Evolutionary conservation across 2,888 invertebrate genomes (phyloP).

Genomic region (Norana najaformis): DNA sequence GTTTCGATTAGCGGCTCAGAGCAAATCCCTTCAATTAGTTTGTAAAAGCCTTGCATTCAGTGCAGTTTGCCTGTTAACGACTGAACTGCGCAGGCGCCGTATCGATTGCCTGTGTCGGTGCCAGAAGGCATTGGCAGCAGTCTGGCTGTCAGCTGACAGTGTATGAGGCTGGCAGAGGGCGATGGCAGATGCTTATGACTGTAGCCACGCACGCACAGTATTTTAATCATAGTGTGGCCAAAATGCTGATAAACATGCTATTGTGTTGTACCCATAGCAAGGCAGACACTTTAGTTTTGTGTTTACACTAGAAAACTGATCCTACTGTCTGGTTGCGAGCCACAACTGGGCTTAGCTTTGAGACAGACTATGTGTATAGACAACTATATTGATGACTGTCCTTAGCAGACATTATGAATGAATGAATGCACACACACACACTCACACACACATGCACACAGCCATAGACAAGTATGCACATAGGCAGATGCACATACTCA

Average conservation of each 20-base stretch:
- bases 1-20: background rate
- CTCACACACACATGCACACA: background rate
- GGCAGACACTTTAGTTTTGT: background rate
- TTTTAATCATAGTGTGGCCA: background rate
- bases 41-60: background rate
- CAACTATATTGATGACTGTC: background rate
- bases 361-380: too few relatives aligned
- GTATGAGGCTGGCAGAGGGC: too few relatives aligned
- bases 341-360: background rate
- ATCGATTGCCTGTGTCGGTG: background rate
- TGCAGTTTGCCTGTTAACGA: background rate
- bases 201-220: background rate
- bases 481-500: constrained; percentile 15
- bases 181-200: background rate
- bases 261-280: background rate
- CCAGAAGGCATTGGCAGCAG: background rate
- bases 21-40: background rate
- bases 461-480: background rate
- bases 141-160: background rate
- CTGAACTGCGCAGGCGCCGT: background rate
- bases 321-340: background rate
- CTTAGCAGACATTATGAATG: background rate
- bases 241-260: background rate
- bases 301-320: background rate
- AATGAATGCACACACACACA: background rate